Conservation (phyloP, 1,140 invertebrate species). For the Drosophila setifemur region DNA sequence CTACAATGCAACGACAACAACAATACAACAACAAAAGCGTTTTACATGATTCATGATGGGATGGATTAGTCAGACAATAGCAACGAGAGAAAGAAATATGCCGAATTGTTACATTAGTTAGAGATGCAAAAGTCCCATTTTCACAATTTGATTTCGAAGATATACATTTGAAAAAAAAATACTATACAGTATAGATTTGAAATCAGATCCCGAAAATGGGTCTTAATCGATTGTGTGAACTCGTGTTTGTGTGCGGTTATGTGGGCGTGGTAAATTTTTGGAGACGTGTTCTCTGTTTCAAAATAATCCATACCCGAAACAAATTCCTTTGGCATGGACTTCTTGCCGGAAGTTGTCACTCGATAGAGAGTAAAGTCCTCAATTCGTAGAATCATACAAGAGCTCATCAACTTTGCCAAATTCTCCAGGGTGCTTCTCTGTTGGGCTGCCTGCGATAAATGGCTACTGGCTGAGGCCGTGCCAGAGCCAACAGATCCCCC, state of each 20-base stretch:
- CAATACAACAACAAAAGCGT: conserved; percentile 61
- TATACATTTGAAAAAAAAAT: too few relatives aligned
- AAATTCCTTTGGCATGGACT: conserved; percentile 89
- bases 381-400: conserved; percentile 94
- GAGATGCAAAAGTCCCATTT: background rate
- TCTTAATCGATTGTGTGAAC: background rate
- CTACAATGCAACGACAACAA: conserved; percentile 74
- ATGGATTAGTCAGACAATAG: conserved; percentile 27
- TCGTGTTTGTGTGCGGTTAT: conserved; percentile 16
- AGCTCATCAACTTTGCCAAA: conserved; percentile 94
- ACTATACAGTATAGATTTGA: background rate
- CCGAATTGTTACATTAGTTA: conserved; percentile 32
- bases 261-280: conserved; percentile 20
- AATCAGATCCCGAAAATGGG: background rate
- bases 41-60: conserved; percentile 43
- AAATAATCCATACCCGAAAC: conserved; percentile 86
- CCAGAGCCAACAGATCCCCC: conserved; percentile 42
- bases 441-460: conserved; percentile 83
- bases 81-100: conserved; percentile 54
- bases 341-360: conserved; percentile 90
- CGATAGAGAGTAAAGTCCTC: conserved; percentile 94
- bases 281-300: background rate
- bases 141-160: background rate
- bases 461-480: conserved; percentile 69
- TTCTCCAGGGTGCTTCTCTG: conserved; percentile 88